phyloP scores from a whole-genome alignment of 2,888 invertebrate genomes.

The Sphecodes monilicornis region DNA sequence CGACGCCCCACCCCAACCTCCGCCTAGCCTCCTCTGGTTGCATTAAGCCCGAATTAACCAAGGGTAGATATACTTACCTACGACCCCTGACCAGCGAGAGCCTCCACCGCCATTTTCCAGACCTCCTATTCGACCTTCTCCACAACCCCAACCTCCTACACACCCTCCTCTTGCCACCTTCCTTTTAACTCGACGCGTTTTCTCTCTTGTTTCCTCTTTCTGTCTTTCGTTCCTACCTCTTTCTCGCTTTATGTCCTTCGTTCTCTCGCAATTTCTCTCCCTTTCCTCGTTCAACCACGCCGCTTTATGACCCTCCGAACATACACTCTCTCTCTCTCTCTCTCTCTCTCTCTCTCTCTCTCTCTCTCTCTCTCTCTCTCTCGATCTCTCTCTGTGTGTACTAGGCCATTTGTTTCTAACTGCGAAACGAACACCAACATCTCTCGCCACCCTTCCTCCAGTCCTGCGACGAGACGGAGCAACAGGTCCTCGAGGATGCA shows the following conservation, averaged over 20 bases:
- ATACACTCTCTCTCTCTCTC: neutral
- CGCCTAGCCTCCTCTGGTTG: conserved; percentile 38
- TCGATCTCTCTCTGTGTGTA: conserved; percentile 29
- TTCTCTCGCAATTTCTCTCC: neutral
- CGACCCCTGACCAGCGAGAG: conserved; percentile 44
- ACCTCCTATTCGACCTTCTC: conserved; percentile 51
- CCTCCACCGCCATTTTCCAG: conserved; percentile 46
- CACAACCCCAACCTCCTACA: neutral
- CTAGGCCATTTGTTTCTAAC: conserved; percentile 74
- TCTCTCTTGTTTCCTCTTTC: neutral
- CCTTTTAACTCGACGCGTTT: conserved; percentile 4
- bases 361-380: conserved; percentile 5
- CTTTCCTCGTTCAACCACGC: conserved; percentile 33
- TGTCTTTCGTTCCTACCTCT: neutral
- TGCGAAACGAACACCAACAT: conserved; percentile 72
- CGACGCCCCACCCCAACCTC: conserved; percentile 5
- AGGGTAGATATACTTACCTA: conserved; percentile 76
- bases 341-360: neutral
- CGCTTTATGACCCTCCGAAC: conserved; percentile 29
- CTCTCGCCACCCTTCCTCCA: conserved; percentile 29
- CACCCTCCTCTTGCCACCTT: neutral
- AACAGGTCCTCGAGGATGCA: conserved; percentile 79
- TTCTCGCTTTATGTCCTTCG: no score
- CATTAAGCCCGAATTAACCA: conserved; percentile 81
- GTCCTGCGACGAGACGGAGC: conserved; percentile 65